phyloP scores from a whole-genome alignment of 2,113 vertebrate genomes.

The Syngnathus typhle region DNA sequence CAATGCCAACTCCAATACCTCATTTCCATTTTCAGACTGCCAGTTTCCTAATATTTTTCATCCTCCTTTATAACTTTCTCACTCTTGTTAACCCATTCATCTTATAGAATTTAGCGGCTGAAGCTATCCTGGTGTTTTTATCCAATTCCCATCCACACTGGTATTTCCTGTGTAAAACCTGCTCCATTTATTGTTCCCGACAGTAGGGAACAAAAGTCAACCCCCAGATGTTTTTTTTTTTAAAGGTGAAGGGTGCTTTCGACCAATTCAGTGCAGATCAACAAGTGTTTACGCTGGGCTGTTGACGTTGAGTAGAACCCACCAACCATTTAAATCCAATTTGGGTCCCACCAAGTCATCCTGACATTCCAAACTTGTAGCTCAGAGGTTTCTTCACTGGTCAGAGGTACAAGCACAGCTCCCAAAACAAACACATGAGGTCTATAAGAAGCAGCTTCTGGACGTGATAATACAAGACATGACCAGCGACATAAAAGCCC shows the following conservation, averaged over 20 bases:
- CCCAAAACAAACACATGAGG: constrained; percentile 66
- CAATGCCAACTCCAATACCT: constrained; percentile 68
- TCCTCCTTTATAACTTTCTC: constrained; percentile 39
- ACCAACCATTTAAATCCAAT: constrained; percentile 51
- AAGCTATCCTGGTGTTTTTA: constrained; percentile 38
- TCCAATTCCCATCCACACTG: constrained; percentile 59
- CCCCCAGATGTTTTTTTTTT: constrained; percentile 44
- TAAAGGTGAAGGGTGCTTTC: constrained; percentile 35
- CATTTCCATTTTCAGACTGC: constrained; percentile 66
- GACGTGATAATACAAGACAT: constrained; percentile 42
- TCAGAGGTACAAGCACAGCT: constrained; percentile 58
- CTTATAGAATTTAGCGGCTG: constrained; percentile 15
- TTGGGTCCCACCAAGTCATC: constrained; percentile 61
- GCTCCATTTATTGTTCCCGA: constrained; percentile 62
- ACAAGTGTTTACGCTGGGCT: constrained; percentile 69
- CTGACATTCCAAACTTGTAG: constrained; percentile 70
- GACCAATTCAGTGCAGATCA: constrained; percentile 49
- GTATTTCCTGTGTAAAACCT: constrained; percentile 67
- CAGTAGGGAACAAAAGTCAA: constrained; percentile 56
- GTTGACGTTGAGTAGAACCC: constrained; percentile 61
- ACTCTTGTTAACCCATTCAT: constrained; percentile 38
- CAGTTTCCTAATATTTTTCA: constrained; percentile 59
- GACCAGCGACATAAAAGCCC: constrained; percentile 13
- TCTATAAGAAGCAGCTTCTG: constrained; percentile 49
- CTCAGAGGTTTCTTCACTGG: constrained; percentile 59